A percentile compares a stretch with the other conserved stretches of the same genome.
Conservation (phyloP, 2,888 invertebrate genomes). For the Lymantria monacha region DNA sequence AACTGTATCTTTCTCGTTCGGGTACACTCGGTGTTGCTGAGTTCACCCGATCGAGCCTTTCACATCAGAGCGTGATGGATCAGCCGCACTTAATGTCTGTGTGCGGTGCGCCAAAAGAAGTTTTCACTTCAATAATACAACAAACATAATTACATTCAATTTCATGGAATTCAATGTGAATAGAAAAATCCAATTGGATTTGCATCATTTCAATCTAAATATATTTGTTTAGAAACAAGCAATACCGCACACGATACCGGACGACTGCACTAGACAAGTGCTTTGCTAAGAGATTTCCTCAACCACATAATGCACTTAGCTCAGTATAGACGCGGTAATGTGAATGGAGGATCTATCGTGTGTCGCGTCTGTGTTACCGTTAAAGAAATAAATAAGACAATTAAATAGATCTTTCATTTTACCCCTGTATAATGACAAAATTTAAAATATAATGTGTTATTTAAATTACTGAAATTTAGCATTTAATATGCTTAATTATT, state of each 20-base stretch:
- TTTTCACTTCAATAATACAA: too few species aligned
- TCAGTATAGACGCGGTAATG: conserved; percentile 45
- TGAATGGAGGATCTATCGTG: conserved; percentile 32
- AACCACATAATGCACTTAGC: conserved; percentile 58
- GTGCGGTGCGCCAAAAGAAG: too few species aligned
- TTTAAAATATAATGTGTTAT: too few species aligned
- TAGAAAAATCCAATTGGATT: background rate
- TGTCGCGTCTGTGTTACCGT: conserved; percentile 17
- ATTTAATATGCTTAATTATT: too few species aligned
- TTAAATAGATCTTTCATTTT: too few species aligned
- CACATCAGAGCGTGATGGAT: too few species aligned
- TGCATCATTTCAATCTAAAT: background rate
- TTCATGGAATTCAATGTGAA: background rate
- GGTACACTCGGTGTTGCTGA: too few species aligned
- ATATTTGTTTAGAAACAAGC: background rate
- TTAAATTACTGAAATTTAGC: too few species aligned
- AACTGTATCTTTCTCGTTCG: too few species aligned
- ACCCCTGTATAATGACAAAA: too few species aligned
- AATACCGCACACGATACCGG: background rate
- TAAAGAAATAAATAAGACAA: background rate
- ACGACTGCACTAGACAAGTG: conserved; percentile 38
- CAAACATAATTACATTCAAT: background rate
- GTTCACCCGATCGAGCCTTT: too few species aligned
- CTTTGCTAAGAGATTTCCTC: conserved; percentile 45
- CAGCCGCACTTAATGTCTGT: too few species aligned